Conservation (phyloP, 2,888 invertebrate genomes). For the Ophioninae sp. region DNA sequence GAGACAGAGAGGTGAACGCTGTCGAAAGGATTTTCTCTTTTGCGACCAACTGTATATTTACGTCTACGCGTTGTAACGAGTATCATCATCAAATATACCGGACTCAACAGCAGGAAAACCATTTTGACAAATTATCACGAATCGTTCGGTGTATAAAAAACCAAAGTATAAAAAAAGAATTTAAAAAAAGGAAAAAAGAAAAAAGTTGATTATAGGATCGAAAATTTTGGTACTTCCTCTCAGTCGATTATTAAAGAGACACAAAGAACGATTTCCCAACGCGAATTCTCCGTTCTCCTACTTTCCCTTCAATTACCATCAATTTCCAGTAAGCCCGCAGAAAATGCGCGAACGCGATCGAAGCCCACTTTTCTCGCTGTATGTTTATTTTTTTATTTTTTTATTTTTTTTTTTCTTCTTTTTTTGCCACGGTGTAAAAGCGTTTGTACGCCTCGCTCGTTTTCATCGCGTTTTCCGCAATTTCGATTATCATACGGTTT, state of each 20-base stretch:
- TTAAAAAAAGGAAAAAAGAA: background rate
- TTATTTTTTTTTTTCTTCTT: too few species aligned
- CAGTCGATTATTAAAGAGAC: background rate
- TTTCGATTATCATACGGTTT: too few species aligned
- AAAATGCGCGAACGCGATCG: background rate
- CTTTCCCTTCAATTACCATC: slow-evolving; percentile 1
- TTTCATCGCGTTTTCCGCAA: too few species aligned
- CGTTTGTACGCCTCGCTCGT: too few species aligned
- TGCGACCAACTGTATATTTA: slow-evolving; percentile 76
- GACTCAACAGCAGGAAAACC: background rate
- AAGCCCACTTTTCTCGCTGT: background rate
- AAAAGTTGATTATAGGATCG: background rate
- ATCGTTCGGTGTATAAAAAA: background rate
- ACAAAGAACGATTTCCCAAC: background rate
- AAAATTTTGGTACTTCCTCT: slow-evolving; percentile 1
- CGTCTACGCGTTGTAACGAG: slow-evolving; percentile 3
- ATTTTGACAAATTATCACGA: background rate
- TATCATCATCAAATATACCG: slow-evolving; percentile 24
- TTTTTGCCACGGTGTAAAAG: too few species aligned
- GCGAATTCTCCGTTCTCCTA: slow-evolving; percentile 9
- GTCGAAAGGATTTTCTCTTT: slow-evolving; percentile 79
- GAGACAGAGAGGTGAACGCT: slow-evolving; percentile 73
- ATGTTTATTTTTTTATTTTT: too few species aligned
- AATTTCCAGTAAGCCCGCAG: background rate
- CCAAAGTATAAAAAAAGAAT: too few species aligned